A percentile compares a stretch with the other conserved stretches of the same genome.
These are phyloP conservation scores for Myoxocephalus aenaeus DNA, from an alignment of 2,797 vertebrate genomes.

Conservation along the genomic window DNA sequence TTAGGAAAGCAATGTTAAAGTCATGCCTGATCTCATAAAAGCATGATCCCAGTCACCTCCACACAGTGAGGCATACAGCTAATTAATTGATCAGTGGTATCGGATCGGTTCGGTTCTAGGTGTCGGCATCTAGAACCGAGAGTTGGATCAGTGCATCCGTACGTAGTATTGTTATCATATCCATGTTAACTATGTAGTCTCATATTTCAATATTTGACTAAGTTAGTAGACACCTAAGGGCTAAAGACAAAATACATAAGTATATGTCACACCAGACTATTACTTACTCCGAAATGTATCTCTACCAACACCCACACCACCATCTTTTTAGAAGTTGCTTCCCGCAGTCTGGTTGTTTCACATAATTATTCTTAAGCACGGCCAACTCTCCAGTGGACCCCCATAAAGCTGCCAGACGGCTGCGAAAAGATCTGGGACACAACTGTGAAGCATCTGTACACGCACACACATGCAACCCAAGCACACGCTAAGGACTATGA, in stretches of 20 bases:
- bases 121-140: too few relatives aligned
- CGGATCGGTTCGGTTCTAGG: neutral
- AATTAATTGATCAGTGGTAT: neutral
- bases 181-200: neutral
- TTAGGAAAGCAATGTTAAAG: neutral
- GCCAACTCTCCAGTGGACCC: constrained; percentile 45
- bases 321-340: constrained; percentile 23
- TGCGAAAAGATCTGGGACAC: constrained; percentile 59
- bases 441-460: constrained; percentile 32
- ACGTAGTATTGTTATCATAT: neutral
- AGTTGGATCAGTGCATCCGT: neutral
- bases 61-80: neutral
- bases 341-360: constrained; percentile 34
- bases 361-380: constrained; percentile 50
- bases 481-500: constrained; percentile 18
- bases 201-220: neutral
- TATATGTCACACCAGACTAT: constrained; percentile 7
- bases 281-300: constrained; percentile 33
- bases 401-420: constrained; percentile 41
- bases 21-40: neutral
- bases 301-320: constrained; percentile 14
- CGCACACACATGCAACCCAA: constrained; percentile 1
- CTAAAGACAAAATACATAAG: constrained; percentile 14
- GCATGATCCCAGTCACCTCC: neutral
- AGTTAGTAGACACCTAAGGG: neutral